Evolutionary conservation across 2,888 invertebrate species (phyloP), one percentile per base, ranked within the genome.

Genomic region (Alsophila aescularia): DNA sequence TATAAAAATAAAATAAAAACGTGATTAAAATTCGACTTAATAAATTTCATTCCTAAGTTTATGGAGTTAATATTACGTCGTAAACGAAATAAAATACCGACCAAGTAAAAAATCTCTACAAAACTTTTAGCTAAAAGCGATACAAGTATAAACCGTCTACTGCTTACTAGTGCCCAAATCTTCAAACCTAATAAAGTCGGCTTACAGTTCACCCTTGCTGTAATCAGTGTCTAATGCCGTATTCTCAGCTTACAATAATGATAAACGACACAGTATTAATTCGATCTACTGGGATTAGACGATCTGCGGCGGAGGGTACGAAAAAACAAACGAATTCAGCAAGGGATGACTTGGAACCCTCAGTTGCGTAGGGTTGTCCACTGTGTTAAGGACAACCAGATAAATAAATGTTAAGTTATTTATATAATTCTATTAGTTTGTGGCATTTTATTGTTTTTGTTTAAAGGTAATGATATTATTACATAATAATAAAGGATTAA

Each of bases 191-290:
- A 73, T 72, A 72, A 69, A 72, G 69, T 66, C 72, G 72, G 77
- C 79, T 84, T 84, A 84, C 69, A 70, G 71, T 80, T 78, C 87
- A 84, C 86, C 88, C 84, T 81, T 77, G 69, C 68, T 73, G 83
- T 77, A 85, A 90, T 91, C 89, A 89, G 79, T 79, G 89, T 90
- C 90, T 90, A 82, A 87, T 87, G 83, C 75, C 61, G 83, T 84
- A 87, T 87, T 87, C 88, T 76, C 71, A 83, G 89, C 87, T 90
- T 85, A 88, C 87, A 71, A 87, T 90, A 90, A 91, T 91, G 90
- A 90, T 90, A 82, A 90, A 90, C 90, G 90, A 90, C 88, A 81
- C 81, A 83, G 78, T 84, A 89, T 90, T 91, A 90, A 91, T 90
- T 88, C 90, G 86, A 90, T 88, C 85, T 81, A 72, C 77, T 68